Evolutionary conservation across 1,140 invertebrate species (phyloP).

Genomic region (fruit fly (Drosophila melanogaster)): Release_6_plus_ISO1_MT NT_033777.3:22669001-22669500

Average conservation of each 20-base stretch:
- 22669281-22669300: slow-evolving; percentile 61
- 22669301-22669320: slow-evolving; percentile 38
- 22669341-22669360: slow-evolving; percentile 42
- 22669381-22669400: slow-evolving; percentile 16
- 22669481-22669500: slow-evolving; percentile 37
- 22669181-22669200: slow-evolving; percentile 31
- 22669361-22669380: slow-evolving; percentile 40
- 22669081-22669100: slow-evolving; percentile 43
- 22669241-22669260: slow-evolving; percentile 10
- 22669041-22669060: slow-evolving; percentile 82
- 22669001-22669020: slow-evolving; percentile 55
- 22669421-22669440: slow-evolving; percentile 45
- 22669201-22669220: slow-evolving; percentile 46
- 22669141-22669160: not conserved
- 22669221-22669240: slow-evolving; percentile 30
- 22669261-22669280: slow-evolving; percentile 37
- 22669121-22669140: slow-evolving; percentile 30
- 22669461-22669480: slow-evolving; percentile 10
- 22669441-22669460: slow-evolving; percentile 1
- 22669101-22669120: slow-evolving; percentile 36
- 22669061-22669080: slow-evolving; percentile 74
- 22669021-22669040: slow-evolving; percentile 70
- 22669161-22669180: slow-evolving; percentile 35
- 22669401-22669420: slow-evolving; percentile 45
- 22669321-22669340: not conserved